Conservation (phyloP, 1,140 invertebrate genomes). For the Hycleus cichorii region DNA sequence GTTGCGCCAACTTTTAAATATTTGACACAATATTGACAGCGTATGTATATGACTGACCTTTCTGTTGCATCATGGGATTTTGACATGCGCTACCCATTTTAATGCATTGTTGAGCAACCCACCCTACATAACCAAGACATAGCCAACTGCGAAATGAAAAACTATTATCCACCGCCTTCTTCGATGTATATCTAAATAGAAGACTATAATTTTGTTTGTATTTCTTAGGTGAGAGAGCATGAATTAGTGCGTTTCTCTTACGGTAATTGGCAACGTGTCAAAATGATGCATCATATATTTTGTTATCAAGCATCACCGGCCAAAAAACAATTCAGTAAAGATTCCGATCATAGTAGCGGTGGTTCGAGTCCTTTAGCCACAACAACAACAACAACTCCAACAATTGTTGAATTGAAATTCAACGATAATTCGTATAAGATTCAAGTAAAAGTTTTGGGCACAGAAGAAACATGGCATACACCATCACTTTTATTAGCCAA, state of each 20-base stretch:
- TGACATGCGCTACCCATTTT: too few species aligned
- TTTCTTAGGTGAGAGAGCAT: slow-evolving; percentile 60
- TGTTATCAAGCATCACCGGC: slow-evolving; percentile 78
- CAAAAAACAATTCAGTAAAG: slow-evolving; percentile 68
- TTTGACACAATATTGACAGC: too few species aligned
- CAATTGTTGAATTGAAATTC: slow-evolving; percentile 55
- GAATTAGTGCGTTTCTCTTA: slow-evolving; percentile 77
- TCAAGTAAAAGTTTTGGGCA: slow-evolving; percentile 66
- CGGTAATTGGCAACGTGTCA: slow-evolving; percentile 71
- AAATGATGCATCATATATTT: slow-evolving; percentile 80
- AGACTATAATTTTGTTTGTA: neutral
- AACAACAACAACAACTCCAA: slow-evolving; percentile 39
- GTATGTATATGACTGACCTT: too few species aligned
- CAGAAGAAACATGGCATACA: slow-evolving; percentile 78
- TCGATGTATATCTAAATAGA: too few species aligned
- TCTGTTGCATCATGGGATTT: too few species aligned
- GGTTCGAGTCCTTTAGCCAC: slow-evolving; percentile 39
- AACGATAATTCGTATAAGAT: slow-evolving; percentile 59
- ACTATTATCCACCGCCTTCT: too few species aligned
- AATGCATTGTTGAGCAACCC: too few species aligned
- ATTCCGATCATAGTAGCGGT: slow-evolving; percentile 41
- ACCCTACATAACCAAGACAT: too few species aligned
- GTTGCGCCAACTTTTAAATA: too few species aligned
- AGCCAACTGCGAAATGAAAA: too few species aligned
- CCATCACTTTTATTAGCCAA: slow-evolving; percentile 69